Evolutionary conservation across 2,888 invertebrate genomes (phyloP), one percentile per base, ranked within the genome.

Genomic region (Plagodis pulveraria): DNA sequence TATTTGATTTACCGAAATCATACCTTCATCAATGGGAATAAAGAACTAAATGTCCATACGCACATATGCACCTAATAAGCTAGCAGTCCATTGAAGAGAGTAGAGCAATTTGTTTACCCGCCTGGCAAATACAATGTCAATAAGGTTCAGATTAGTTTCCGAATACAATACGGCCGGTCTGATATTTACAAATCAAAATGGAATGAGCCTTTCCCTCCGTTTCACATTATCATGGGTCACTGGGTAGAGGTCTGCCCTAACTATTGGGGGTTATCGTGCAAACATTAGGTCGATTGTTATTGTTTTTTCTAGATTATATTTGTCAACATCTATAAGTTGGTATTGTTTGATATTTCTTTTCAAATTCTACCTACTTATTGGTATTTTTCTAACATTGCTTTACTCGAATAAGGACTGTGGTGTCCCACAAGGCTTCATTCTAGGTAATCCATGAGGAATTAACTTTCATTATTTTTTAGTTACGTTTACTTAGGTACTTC

Each of bases 31-130:
- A 41, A 62, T 36, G 35, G 51, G 10, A 56, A 59, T 62, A 57
- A 38, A 47, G 52, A 36, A 35, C 32, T 10, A 2, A 50, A 36
- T 49, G 40, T 10, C 10, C 8, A 50, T 42, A 36, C 2, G n/a
- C 41, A 6, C 12, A 9, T 7, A 42, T 42, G 5, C n/a, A 12
- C 38, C 38, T 38, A 38, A 2, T 42, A 8, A 12, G 12, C 6
- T 51, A 34, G 60, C 52, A 67, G 56, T 71, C 71, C 72, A 76
- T 74, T 76, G 73, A 77, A 73, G 69, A 73, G 36, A 74, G 65
- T 68, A 73, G 74, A 78, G 72, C 71, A 76, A 75, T 77, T 70
- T 76, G 80, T 80, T 80, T 72, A 74, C 72, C 44, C 43, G 11
- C 44, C 60, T 64, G 64, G 65, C 58, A 60, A 56, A 72, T 70